A percentile compares a stretch with the other conserved stretches of the same genome.
These are phyloP conservation scores for Tiaroga cobitis DNA, from an alignment of 2,797 vertebrate species.

Conservation along the genomic window DNA sequence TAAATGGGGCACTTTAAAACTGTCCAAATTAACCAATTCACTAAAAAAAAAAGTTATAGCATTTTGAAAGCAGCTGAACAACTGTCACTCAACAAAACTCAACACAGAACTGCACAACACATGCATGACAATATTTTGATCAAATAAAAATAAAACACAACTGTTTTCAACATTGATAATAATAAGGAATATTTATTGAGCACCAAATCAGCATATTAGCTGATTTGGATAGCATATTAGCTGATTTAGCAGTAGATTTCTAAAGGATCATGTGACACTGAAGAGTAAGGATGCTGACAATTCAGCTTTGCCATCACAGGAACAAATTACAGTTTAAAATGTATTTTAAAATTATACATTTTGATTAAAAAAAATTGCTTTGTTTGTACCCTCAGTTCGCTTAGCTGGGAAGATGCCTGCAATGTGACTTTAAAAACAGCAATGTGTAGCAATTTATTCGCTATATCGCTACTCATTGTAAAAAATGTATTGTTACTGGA, in stretches of 20 bases:
- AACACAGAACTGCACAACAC: no score
- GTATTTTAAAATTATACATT: neutral
- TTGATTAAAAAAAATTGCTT: neutral
- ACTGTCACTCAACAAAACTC: no score
- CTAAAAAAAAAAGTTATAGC: neutral
- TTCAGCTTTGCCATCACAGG: neutral
- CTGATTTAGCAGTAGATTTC: neutral
- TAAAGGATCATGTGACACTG: neutral
- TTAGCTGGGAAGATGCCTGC: neutral
- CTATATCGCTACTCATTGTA: neutral
- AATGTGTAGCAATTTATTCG: neutral
- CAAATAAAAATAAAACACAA: neutral
- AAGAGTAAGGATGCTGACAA: neutral
- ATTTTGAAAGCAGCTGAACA: no score
- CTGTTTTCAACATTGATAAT: neutral
- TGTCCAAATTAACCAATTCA: neutral
- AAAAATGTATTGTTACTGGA: neutral
- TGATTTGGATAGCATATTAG: no score
- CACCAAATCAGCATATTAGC: neutral
- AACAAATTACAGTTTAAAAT: neutral
- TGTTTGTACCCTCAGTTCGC: neutral
- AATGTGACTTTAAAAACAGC: neutral
- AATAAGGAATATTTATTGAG: neutral
- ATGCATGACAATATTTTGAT: no score
- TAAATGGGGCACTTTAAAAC: neutral